phyloP scores from a whole-genome alignment of 2,113 vertebrate species.

The Litocranius walleri region DNA sequence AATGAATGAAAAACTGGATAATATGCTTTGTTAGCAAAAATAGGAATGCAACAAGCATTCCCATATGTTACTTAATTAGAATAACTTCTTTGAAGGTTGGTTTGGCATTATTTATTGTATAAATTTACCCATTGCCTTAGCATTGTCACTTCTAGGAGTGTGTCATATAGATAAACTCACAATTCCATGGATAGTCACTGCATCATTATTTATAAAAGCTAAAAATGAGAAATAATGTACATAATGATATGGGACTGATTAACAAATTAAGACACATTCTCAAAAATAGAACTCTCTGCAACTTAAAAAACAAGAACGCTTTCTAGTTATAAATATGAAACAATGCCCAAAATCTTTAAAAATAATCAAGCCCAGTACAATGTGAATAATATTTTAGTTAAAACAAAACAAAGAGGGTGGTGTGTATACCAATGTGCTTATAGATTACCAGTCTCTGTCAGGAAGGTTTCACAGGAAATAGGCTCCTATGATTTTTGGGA shows the following conservation, averaged over 20 bases:
- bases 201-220: neutral
- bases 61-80: neutral
- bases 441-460: neutral
- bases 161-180: neutral
- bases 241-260: neutral
- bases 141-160: too few relatives aligned
- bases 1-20: neutral
- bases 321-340: neutral
- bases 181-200: neutral
- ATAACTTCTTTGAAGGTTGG: neutral
- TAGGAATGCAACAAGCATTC: neutral
- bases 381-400: neutral
- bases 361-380: neutral
- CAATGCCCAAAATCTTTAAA: neutral
- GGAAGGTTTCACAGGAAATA: neutral
- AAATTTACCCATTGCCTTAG: neutral
- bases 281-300: neutral
- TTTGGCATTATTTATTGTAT: neutral
- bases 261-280: neutral
- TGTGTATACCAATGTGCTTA: neutral
- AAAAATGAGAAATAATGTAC: neutral
- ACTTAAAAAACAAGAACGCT: neutral
- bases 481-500: fast-evolving
- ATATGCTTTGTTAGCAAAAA: neutral
- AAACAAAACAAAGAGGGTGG: neutral